Percentiles rank a stretch among this genome's conserved stretches.
Evolutionary conservation across 2,797 vertebrate species (phyloP).

Genomic region (Caiman crocodilus): DNA sequence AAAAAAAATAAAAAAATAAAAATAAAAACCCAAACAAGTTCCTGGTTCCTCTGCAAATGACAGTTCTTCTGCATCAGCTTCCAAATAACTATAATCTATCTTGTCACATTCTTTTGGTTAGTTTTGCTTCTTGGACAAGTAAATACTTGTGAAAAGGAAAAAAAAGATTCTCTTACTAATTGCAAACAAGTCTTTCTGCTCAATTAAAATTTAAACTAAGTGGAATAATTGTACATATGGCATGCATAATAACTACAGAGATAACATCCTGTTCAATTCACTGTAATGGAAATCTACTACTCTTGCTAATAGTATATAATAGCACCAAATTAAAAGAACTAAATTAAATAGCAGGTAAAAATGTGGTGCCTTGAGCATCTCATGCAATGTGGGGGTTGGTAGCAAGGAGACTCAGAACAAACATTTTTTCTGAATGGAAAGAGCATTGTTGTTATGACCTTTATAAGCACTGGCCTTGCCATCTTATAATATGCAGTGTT

Average conservation of each 20-base stretch:
- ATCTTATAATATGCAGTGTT: neutral
- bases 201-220: constrained; percentile 69
- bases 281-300: constrained; percentile 2
- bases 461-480: rapidly evolving
- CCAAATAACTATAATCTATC: neutral
- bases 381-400: neutral
- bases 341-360: constrained; percentile 12
- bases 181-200: constrained; percentile 48
- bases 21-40: neutral
- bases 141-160: neutral
- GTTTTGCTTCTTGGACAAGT: neutral
- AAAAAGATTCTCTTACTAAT: constrained; percentile 9
- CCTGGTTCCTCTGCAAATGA: neutral
- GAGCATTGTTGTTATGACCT: neutral
- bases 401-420: neutral
- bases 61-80: neutral
- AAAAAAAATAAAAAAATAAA: neutral
- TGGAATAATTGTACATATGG: constrained; percentile 55
- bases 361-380: neutral
- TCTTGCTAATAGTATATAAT: neutral
- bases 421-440: neutral
- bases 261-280: constrained; percentile 18
- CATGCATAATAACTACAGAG: neutral
- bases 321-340: neutral
- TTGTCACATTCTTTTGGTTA: neutral